These are phyloP conservation scores for Oryzias curvinotus DNA, from an alignment of 2,113 vertebrate species.

Conservation along the genomic window DNA sequence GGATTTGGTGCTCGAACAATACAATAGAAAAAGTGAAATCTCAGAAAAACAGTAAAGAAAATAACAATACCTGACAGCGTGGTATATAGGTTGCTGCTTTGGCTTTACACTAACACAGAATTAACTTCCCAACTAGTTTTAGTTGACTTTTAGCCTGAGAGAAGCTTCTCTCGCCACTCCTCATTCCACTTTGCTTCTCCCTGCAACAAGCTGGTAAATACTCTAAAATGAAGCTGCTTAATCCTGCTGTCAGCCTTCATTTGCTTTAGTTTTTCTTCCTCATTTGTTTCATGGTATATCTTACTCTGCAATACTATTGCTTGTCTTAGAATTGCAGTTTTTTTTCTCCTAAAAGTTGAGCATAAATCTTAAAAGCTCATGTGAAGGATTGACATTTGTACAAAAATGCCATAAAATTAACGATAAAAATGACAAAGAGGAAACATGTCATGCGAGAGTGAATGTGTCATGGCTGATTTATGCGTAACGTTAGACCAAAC, in stretches of 20 bases:
- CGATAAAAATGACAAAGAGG: not conserved
- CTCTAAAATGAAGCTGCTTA: conserved; percentile 10
- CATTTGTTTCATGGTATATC: too few relatives aligned
- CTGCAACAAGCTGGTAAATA: conserved; percentile 13
- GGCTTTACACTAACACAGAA: too few relatives aligned
- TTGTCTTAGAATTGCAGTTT: too few relatives aligned
- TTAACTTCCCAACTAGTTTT: not conserved
- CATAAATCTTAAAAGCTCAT: too few relatives aligned
- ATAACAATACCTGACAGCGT: too few relatives aligned
- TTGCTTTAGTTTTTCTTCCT: not conserved
- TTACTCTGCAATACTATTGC: too few relatives aligned
- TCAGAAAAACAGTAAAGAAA: too few relatives aligned
- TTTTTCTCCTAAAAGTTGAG: too few relatives aligned
- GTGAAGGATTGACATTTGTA: too few relatives aligned
- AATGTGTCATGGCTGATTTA: not conserved
- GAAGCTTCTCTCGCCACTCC: conserved; percentile 46
- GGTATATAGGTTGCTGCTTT: too few relatives aligned
- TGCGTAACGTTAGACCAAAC: not conserved
- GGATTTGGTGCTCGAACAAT: not conserved
- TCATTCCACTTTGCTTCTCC: conserved; percentile 52
- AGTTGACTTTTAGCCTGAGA: conserved; percentile 27
- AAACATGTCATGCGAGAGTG: not conserved
- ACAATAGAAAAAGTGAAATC: too few relatives aligned
- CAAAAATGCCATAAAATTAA: not conserved
- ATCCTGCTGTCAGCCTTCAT: conserved; percentile 15